Evolutionary conservation across 1,140 invertebrate genomes (phyloP).

Genomic region (Trinorchestia longiramus): DNA sequence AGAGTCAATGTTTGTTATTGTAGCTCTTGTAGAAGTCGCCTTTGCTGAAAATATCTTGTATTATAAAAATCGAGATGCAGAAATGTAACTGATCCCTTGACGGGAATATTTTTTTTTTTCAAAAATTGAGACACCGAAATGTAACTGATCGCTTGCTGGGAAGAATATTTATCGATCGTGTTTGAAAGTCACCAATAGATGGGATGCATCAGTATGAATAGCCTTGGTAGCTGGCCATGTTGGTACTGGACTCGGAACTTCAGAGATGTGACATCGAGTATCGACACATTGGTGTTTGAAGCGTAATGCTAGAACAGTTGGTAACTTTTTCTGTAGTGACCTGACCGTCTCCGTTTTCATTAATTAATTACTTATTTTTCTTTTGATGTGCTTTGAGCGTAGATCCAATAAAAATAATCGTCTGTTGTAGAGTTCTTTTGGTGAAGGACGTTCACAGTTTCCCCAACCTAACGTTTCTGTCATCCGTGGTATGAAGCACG

Average conservation of each 20-base stretch:
- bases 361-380: no score
- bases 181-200: neutral
- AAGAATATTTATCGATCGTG: neutral
- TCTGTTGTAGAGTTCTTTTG: neutral
- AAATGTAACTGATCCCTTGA: neutral
- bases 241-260: neutral
- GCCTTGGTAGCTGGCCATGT: neutral
- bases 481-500: neutral
- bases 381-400: no score
- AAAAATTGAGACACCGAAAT: neutral
- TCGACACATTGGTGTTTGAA: no score
- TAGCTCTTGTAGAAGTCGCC: neutral
- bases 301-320: no score
- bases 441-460: neutral
- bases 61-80: neutral
- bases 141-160: neutral
- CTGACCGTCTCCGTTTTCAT: no score
- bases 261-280: neutral
- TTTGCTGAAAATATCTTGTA: neutral
- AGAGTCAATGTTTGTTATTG: neutral
- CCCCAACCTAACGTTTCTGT: neutral
- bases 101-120: neutral
- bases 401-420: neutral
- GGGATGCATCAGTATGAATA: neutral
- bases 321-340: no score